Evolutionary conservation across 1,140 invertebrate genomes (phyloP).

Genomic region (Drosophila mauritiana): DNA sequence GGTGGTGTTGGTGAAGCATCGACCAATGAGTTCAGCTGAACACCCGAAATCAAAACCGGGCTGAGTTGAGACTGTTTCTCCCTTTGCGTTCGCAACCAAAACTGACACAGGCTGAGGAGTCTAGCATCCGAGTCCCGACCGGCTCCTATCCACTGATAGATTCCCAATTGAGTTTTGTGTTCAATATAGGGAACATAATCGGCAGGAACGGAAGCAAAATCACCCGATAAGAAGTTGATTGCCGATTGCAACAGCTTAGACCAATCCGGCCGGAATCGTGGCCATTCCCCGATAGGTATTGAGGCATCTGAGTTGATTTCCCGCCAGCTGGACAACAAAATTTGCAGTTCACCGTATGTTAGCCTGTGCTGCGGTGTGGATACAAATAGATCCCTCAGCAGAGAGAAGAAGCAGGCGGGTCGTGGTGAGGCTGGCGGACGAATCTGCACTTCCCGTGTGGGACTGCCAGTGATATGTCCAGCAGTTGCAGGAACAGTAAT

Average conservation of each 20-base stretch:
- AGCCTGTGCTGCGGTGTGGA: conserved; percentile 93
- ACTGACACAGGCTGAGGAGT: conserved; percentile 89
- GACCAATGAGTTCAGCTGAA: background rate
- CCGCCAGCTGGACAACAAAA: conserved; percentile 91
- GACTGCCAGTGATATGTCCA: conserved; percentile 21
- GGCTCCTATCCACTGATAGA: conserved; percentile 98
- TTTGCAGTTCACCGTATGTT: conserved; percentile 89
- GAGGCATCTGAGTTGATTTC: conserved; percentile 87
- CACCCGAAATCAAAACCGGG: conserved; percentile 4
- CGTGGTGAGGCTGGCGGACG: conserved; percentile 86
- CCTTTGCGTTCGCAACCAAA: conserved; percentile 89
- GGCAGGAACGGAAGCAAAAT: conserved; percentile 91
- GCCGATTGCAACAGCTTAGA: conserved; percentile 91
- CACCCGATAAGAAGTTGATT: conserved; percentile 94
- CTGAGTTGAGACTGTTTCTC: conserved; percentile 38
- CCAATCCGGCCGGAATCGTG: conserved; percentile 89
- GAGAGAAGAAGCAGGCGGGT: conserved; percentile 92
- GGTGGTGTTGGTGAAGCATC: conserved; percentile 85
- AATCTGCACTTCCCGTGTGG: conserved; percentile 12
- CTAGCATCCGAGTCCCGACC: conserved; percentile 95
- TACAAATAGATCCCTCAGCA: conserved; percentile 92
- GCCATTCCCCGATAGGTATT: conserved; percentile 90
- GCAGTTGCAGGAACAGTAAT: background rate
- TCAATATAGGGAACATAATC: conserved; percentile 97
- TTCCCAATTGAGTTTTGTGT: conserved; percentile 90